A percentile compares a stretch with the other conserved stretches of the same genome.
phyloP scores from a whole-genome alignment of 2,113 vertebrate genomes.

The Tychaedon coryphoeus region DNA sequence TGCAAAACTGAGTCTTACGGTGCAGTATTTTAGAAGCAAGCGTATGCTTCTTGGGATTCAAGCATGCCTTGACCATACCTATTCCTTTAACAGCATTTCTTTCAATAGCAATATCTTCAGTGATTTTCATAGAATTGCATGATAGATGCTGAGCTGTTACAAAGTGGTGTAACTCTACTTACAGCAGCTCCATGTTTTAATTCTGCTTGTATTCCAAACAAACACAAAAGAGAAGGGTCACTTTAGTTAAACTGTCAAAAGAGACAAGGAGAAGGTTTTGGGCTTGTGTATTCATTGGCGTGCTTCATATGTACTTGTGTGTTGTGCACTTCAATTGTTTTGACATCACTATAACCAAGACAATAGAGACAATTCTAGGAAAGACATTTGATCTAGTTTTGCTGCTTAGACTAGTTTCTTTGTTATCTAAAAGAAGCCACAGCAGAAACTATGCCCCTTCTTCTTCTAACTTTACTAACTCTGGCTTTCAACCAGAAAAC shows the following conservation, averaged over 20 bases:
- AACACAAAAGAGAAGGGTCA: neutral
- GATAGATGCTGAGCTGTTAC: neutral
- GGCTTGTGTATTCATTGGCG: neutral
- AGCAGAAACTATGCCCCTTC: neutral
- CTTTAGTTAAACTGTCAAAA: neutral
- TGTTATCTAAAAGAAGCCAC: neutral
- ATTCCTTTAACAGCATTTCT: neutral
- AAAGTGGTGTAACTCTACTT: neutral
- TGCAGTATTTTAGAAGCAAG: neutral
- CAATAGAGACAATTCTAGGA: neutral
- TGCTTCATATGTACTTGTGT: neutral
- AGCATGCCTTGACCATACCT: neutral
- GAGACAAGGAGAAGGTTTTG: neutral
- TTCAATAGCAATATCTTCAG: neutral
- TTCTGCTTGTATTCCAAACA: neutral
- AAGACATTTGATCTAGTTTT: neutral
- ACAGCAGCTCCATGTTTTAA: neutral
- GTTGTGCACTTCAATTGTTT: neutral
- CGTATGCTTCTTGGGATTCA: neutral
- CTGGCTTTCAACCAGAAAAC: neutral
- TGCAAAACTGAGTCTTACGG: neutral
- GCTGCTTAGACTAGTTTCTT: neutral
- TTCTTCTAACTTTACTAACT: conserved; percentile 12
- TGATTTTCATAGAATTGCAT: neutral
- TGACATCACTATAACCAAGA: neutral